Percentiles rank a stretch among this genome's conserved stretches.
phyloP scores from a whole-genome alignment of 2,113 vertebrate species.

The Hypocryptadius cinnamomeus region DNA sequence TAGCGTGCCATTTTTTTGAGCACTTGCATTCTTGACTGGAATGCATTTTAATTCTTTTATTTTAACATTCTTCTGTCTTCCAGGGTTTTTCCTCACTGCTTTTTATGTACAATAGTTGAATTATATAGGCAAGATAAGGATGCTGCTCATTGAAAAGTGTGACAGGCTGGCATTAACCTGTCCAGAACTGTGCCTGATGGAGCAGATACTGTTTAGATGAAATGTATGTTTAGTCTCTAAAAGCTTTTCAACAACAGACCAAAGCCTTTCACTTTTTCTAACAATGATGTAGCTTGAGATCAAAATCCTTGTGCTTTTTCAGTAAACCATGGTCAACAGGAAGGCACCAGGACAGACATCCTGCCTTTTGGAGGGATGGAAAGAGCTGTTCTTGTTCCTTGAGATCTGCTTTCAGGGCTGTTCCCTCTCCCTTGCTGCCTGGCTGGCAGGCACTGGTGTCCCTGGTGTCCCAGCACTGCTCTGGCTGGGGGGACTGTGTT shows the following conservation, averaged over 20 bases:
- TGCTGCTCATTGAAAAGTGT: background rate
- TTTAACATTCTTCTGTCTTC: background rate
- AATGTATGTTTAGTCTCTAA: background rate
- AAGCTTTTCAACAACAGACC: background rate
- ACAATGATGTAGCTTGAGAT: background rate
- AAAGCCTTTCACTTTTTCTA: background rate
- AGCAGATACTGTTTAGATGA: background rate
- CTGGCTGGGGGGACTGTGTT: background rate
- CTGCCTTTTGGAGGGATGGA: background rate
- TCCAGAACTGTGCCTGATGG: background rate
- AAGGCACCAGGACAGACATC: background rate
- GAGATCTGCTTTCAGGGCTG: background rate
- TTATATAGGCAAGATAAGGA: background rate
- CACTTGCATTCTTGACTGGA: background rate
- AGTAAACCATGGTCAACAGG: background rate
- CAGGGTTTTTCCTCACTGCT: background rate
- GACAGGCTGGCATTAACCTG: constrained; percentile 25
- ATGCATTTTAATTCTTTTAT: constrained; percentile 2
- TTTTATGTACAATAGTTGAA: background rate
- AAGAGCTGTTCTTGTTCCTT: background rate
- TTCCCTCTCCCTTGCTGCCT: background rate
- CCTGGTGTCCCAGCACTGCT: background rate
- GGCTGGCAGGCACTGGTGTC: background rate
- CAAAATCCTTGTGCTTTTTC: background rate
- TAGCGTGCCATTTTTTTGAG: background rate